A percentile compares a stretch with the other conserved stretches of the same genome.
Conservation (phyloP, 1,140 invertebrate species). For the Nylanderia fulva region DNA sequence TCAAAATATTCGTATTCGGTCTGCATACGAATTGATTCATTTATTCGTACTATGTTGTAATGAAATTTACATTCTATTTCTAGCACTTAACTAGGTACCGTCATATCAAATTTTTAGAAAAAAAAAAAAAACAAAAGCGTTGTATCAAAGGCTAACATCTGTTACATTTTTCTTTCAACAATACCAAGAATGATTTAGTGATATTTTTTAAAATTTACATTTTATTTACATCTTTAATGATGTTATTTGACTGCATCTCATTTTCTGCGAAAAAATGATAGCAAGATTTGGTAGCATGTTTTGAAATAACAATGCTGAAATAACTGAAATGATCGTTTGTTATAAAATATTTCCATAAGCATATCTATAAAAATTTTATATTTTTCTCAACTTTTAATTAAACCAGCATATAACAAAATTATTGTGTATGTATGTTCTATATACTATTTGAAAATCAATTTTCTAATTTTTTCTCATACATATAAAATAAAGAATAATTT, state of each 20-base stretch:
- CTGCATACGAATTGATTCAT: conserved; percentile 42
- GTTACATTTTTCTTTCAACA: conserved; percentile 9
- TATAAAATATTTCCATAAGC: background rate
- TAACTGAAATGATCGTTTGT: background rate
- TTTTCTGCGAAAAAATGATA: background rate
- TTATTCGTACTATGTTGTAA: conserved; percentile 20
- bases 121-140: conserved; percentile 25
- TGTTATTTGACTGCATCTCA: background rate
- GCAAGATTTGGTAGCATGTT: background rate
- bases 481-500: background rate
- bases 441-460: background rate
- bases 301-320: background rate
- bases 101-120: conserved; percentile 26
- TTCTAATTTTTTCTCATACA: background rate
- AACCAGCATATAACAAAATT: background rate
- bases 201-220: conserved; percentile 23
- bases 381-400: background rate
- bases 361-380: background rate
- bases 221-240: conserved; percentile 11
- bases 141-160: background rate
- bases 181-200: background rate
- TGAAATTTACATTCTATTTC: conserved; percentile 55
- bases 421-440: no score
- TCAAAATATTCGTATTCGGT: conserved; percentile 49
- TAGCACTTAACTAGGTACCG: conserved; percentile 10